Base-by-base conservation (phyloP, 2,113 vertebrate species). In the Rhipidura dahli region DNA sequence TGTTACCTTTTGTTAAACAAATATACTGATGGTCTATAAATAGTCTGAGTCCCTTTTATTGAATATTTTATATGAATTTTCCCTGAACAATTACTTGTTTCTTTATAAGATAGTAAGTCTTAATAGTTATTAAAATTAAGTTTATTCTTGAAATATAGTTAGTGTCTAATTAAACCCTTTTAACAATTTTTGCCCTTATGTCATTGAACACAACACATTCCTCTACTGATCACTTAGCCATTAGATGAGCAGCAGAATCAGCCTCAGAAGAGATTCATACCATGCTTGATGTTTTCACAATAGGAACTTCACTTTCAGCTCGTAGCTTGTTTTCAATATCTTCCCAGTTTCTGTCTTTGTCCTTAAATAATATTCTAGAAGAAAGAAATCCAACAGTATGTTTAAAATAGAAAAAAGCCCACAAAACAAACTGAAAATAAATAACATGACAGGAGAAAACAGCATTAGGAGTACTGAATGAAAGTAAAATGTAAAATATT, bases 301-400 rank as follows among this genome's bases (percentile, higher is more conserved):
- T 98, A 57, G 99, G 99, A 40, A 99, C 96, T 87, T 99, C 99
- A 95, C 98, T 99, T 92, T 99, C 99, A 21, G 98, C 96, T 96
- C 98, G 97, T 87, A 99, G 96, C 97, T 99, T 99, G 95, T 86
- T 99, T 96, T 99, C 99, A 94, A 99, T 99, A 96, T 99, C 99
- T 53, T 99, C 99, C 99, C 99, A 99, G 72, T 99, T 99, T 78
- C 99, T 98, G 96, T 99, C 99, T 96, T 99, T 99, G 96, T 99
- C 99, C 96, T 99, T 99, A 97, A 99, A 99, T 94, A 99, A 97
- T 97, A 99, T 99, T 98, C 99, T 99, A 95, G 35, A 98, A 96
- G 42, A 71, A 96, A 95, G 80, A 91, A 95, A 90, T 28, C 61
- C 11, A 96, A 82, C 9, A 77, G 39, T 63, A 95, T 23, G 35